Evolutionary conservation across 2,113 vertebrate genomes (phyloP).

Genomic region (Piprites chloris): DNA sequence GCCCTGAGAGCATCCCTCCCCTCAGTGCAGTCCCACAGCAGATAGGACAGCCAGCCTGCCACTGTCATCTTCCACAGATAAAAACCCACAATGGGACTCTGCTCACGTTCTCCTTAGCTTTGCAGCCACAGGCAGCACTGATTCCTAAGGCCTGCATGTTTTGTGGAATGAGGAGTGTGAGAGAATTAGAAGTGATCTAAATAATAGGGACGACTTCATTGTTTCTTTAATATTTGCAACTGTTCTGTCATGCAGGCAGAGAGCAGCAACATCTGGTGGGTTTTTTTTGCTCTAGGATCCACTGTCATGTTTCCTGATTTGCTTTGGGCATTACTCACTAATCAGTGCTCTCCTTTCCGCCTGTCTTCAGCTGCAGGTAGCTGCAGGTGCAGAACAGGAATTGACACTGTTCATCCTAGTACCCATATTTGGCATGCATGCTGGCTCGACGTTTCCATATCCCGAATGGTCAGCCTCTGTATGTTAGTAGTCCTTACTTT

Average conservation of each 20-base stretch:
- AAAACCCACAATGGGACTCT: not conserved
- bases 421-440: not conserved
- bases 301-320: not conserved
- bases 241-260: not conserved
- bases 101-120: not conserved
- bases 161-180: not conserved
- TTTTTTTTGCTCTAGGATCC: not conserved
- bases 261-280: not conserved
- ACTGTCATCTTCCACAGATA: not conserved
- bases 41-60: not conserved
- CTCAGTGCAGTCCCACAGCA: not conserved
- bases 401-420: not conserved
- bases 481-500: not conserved
- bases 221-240: not conserved
- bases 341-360: not conserved
- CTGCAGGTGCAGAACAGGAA: not conserved
- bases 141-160: not conserved
- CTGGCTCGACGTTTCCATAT: not conserved
- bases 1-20: not conserved
- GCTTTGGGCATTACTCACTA: not conserved
- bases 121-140: not conserved
- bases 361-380: not conserved
- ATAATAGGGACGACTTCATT: rapidly evolving
- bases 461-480: not conserved
- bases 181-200: not conserved